Base-by-base conservation (phyloP, 2,113 vertebrate species). In the Glaucidium brasilianum region DNA sequence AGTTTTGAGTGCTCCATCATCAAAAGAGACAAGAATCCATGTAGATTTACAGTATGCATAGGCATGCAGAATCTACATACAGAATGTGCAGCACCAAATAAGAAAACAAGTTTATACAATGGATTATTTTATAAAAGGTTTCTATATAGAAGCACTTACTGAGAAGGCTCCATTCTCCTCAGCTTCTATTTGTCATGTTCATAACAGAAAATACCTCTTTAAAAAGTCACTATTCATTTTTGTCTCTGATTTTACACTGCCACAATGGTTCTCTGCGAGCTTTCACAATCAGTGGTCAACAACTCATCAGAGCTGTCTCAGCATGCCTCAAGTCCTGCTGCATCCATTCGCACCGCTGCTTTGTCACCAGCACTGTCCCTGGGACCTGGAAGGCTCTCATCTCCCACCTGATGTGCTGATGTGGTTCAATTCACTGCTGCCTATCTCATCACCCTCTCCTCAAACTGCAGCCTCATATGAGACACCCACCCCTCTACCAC, bases 81-180 rank as follows among this genome's bases (percentile, higher is more conserved):
- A 50, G 41, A 37, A 63, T 0, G 0, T 10, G 34, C 23, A 72
- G 43, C 41, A 58, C 15, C 3, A 1, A 0, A 58, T 47, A 45
- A 71, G 32, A 63, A 77, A 82, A 45, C 2, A 49, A 45, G 32
- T 56, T 25, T n/a, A 26, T 23, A 60, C 26, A 62, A 50, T 10
- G 20, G 19, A 10, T 50, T 59, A 29, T 62, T 64, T 82, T 52
- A 66, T 23, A 63, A 37, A 47, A 41, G 20, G 12, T 56, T 79
- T 80, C 45, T 10, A 52, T 25, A 67, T 21, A 84, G 47, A 56
- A 78, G 19, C 34, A 60, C 68, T 76, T 79, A 56, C 1, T 50
- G 39, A 2, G 3, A 50, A 49, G 73, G 37, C n/a, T 71, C 26
- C 9, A 32, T 53, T 87, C 84, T 84, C 62, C 41, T 80, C 41